phyloP scores from a whole-genome alignment of 2,113 vertebrate species.

The Lipotes vexillifer region DNA sequence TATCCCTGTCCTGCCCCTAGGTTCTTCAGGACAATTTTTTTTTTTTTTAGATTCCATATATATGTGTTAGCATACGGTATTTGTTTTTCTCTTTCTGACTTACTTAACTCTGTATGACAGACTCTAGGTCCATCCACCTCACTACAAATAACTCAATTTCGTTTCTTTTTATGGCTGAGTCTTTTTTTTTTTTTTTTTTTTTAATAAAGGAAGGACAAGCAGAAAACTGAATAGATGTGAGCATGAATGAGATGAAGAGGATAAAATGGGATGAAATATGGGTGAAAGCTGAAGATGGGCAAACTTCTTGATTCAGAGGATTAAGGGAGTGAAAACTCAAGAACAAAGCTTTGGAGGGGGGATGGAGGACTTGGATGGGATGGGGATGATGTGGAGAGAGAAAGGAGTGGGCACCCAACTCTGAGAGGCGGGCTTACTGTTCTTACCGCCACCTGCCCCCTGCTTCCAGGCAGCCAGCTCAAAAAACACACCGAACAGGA shows the following conservation, averaged over 20 bases:
- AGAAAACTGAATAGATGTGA: background rate
- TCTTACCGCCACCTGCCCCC: fast-evolving
- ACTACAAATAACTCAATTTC: too few relatives aligned
- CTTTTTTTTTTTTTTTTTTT: too few relatives aligned
- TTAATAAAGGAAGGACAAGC: background rate
- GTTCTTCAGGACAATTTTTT: too few relatives aligned
- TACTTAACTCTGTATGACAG: too few relatives aligned
- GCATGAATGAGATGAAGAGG: background rate
- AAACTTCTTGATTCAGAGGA: background rate
- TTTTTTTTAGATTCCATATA: too few relatives aligned
- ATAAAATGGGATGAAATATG: background rate
- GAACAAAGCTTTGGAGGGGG: background rate
- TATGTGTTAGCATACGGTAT: too few relatives aligned
- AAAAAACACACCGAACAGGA: too few relatives aligned
- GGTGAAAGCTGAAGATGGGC: too few relatives aligned
- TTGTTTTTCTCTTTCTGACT: too few relatives aligned
- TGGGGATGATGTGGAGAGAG: background rate
- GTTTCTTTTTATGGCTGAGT: too few relatives aligned
- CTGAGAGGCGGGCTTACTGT: background rate
- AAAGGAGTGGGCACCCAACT: fast-evolving
- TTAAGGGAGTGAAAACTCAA: background rate
- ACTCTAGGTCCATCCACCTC: too few relatives aligned
- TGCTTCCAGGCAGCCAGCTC: background rate
- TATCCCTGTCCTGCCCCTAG: too few relatives aligned
- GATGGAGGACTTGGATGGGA: background rate